phyloP scores from a whole-genome alignment of 1,140 invertebrate genomes.

The Heliconius eleuchia region DNA sequence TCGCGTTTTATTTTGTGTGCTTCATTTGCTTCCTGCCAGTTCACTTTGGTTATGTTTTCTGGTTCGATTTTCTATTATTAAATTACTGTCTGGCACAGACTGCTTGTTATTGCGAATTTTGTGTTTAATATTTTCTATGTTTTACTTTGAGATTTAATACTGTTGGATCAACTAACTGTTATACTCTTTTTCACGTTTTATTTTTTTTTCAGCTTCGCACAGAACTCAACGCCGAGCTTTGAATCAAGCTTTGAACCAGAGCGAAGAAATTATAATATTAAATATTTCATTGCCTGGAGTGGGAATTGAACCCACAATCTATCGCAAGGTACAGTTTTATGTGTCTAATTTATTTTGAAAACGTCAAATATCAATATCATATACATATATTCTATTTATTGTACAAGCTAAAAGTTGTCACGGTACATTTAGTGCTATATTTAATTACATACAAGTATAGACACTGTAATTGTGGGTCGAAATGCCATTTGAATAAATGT shows the following conservation, averaged over 20 bases:
- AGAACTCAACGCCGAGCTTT: no score
- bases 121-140: not conserved
- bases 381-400: no score
- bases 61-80: slow-evolving; percentile 5
- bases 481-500: not conserved
- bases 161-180: not conserved
- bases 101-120: not conserved
- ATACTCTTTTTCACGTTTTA: not conserved
- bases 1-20: slow-evolving; percentile 34
- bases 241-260: no score
- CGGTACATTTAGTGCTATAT: no score
- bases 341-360: no score
- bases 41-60: slow-evolving; percentile 14
- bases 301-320: no score
- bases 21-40: slow-evolving; percentile 25
- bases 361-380: no score
- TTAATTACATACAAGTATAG: no score
- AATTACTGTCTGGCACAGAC: not conserved
- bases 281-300: no score
- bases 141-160: not conserved
- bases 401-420: no score
- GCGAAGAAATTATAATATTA: no score
- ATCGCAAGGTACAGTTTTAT: no score
- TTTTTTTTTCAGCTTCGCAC: not conserved
- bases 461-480: not conserved